Evolutionary conservation across 1,140 invertebrate species (phyloP).

Genomic region (Rhyacophila brunnea): DNA sequence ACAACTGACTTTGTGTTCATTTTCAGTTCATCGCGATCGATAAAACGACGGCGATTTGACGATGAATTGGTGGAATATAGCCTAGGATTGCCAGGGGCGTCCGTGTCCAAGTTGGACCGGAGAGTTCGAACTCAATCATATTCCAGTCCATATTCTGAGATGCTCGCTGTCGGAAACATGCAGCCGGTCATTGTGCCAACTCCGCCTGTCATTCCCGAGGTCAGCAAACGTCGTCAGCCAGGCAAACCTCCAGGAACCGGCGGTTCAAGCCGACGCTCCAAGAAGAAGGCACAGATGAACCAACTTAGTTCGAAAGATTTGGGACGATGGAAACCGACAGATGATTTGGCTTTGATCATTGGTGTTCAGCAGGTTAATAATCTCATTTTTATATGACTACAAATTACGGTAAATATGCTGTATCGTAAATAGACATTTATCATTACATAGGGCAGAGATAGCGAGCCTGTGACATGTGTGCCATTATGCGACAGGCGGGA

Average conservation of each 20-base stretch:
- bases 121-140: constrained; percentile 55
- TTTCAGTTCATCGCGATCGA: constrained; percentile 82
- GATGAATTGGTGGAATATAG: constrained; percentile 93
- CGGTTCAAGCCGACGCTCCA: constrained; percentile 46
- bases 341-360: constrained; percentile 91
- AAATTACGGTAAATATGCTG: too few species aligned
- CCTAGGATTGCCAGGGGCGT: constrained; percentile 64
- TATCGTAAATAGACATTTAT: too few species aligned
- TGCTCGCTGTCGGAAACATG: constrained; percentile 43
- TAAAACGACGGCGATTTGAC: constrained; percentile 94
- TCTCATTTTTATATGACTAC: too few species aligned
- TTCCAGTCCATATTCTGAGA: constrained; percentile 56
- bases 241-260: constrained; percentile 45
- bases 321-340: constrained; percentile 94
- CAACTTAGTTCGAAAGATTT: constrained; percentile 78
- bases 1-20: not conserved
- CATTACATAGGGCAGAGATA: too few species aligned
- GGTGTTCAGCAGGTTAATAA: constrained; percentile 94
- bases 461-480: too few species aligned
- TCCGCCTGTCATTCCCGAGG: constrained; percentile 40
- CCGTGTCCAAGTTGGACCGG: constrained; percentile 54
- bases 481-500: too few species aligned
- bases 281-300: constrained; percentile 61
- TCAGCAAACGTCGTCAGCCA: constrained; percentile 38
- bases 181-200: constrained; percentile 39